These are phyloP conservation scores for Plutella xylostella DNA, from an alignment of 2,888 invertebrate genomes.

Conservation along the genomic window DNA sequence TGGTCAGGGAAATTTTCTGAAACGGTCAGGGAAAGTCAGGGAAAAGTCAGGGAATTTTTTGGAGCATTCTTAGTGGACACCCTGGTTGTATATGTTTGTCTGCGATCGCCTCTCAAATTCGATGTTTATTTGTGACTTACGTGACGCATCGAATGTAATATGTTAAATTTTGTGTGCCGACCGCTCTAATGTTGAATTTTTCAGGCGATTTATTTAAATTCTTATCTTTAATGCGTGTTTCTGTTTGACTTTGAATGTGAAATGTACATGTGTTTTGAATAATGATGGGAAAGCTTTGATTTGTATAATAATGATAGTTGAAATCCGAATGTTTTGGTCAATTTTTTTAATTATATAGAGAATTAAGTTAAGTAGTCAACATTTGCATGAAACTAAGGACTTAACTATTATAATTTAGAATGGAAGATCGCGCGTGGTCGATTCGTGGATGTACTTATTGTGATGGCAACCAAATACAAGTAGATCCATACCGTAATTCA, in stretches of 20 bases:
- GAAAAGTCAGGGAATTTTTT: too few species aligned
- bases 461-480: conserved; percentile 59
- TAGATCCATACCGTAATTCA: conserved; percentile 24
- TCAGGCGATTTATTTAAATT: too few species aligned
- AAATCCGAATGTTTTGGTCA: not conserved
- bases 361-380: not conserved
- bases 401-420: conserved; percentile 11
- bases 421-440: conserved; percentile 18
- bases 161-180: too few species aligned
- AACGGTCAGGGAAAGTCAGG: too few species aligned
- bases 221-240: not conserved
- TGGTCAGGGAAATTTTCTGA: too few species aligned
- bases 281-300: conserved; percentile 19
- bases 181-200: too few species aligned
- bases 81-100: too few species aligned
- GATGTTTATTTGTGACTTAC: too few species aligned
- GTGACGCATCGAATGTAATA: too few species aligned
- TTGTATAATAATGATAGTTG: not conserved
- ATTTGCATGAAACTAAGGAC: not conserved
- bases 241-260: not conserved
- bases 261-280: conserved; percentile 1
- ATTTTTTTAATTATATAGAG: not conserved
- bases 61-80: too few species aligned
- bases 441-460: conserved; percentile 29
- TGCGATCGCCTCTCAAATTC: too few species aligned